Evolutionary conservation across 1,140 invertebrate genomes (phyloP).

Genomic region (Ladona fulva): DNA sequence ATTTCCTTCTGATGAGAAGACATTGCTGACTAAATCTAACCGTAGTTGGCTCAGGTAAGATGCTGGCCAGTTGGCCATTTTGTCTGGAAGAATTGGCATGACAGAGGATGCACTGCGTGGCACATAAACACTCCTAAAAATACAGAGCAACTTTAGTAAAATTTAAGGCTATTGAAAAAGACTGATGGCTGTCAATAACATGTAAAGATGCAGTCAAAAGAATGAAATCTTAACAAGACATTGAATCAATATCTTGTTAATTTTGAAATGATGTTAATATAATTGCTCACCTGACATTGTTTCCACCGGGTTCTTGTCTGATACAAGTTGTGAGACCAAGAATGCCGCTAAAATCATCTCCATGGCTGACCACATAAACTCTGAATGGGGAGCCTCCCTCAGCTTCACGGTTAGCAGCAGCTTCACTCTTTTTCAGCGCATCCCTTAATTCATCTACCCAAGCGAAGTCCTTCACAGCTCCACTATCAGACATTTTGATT

Average conservation of each 20-base stretch:
- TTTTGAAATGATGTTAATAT: background rate
- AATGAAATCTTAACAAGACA: too few relatives aligned
- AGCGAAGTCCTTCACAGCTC: constrained; percentile 45
- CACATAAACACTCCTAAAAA: constrained; percentile 22
- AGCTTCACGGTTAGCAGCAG: constrained; percentile 31
- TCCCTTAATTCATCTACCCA: constrained; percentile 79
- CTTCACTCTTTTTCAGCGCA: constrained; percentile 44
- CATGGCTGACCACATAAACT: constrained; percentile 61
- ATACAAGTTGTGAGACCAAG: constrained; percentile 85
- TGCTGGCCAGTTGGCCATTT: constrained; percentile 25
- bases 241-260: background rate
- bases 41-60: constrained; percentile 53
- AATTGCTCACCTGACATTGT: constrained; percentile 50
- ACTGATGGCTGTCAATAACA: too few relatives aligned
- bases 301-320: constrained; percentile 69
- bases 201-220: too few relatives aligned
- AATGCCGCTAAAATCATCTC: constrained; percentile 61
- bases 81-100: background rate
- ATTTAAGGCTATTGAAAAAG: too few relatives aligned
- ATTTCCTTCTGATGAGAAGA: constrained; percentile 43
- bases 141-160: background rate
- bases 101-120: background rate
- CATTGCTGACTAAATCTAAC: constrained; percentile 76
- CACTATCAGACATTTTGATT: constrained; percentile 47
- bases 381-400: constrained; percentile 38